Conservation (phyloP, 2,113 vertebrate genomes). For the Tachycineta bicolor region DNA sequence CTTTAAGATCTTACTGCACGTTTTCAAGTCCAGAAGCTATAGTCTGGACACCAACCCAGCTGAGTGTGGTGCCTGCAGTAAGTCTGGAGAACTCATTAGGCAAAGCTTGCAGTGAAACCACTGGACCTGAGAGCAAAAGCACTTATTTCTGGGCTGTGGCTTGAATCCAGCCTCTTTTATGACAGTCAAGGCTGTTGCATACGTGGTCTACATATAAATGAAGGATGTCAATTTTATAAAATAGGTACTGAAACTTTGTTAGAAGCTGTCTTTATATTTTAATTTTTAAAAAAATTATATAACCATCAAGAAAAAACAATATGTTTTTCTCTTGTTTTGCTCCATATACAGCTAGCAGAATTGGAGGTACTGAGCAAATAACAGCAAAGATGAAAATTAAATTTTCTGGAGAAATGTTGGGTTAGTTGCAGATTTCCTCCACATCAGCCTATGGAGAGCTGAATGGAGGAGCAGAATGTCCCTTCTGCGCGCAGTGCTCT, state of each 20-base stretch:
- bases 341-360: not conserved
- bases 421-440: not conserved
- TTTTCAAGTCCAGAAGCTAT: not conserved
- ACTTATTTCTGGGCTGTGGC: not conserved
- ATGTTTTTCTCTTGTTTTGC: not conserved
- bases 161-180: not conserved
- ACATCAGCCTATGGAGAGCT: not conserved
- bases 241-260: not conserved
- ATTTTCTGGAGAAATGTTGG: not conserved
- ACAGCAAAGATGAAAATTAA: not conserved
- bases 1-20: not conserved
- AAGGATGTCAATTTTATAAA: not conserved
- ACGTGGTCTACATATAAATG: not conserved
- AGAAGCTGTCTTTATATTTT: not conserved
- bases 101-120: not conserved
- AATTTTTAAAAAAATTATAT: not conserved
- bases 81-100: slow-evolving; percentile 28
- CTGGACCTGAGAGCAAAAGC: not conserved
- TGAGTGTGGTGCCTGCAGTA: not conserved
- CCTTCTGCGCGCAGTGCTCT: not conserved
- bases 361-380: not conserved
- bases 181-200: not conserved
- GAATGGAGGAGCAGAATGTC: not conserved
- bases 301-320: not conserved
- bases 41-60: not conserved